Base-by-base conservation (phyloP, 1,140 invertebrate species). In the Cotesia vestalis region DNA sequence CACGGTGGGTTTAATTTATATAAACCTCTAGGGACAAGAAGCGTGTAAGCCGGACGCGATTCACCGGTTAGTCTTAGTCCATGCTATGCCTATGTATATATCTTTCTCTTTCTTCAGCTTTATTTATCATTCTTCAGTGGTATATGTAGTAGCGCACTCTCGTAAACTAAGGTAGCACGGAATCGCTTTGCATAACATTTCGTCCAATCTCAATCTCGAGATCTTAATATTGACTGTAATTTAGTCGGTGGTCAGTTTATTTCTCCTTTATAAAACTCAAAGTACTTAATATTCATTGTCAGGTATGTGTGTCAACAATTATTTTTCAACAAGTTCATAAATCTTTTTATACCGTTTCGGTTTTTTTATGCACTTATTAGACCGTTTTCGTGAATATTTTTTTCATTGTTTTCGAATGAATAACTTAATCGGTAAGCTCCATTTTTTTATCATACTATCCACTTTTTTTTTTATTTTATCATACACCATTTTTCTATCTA, bases 101-200 rank as follows among this genome's bases (percentile, higher is more conserved):
- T 64, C 40, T 53, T 20, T 27, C n/a, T 52, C 55, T 51, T 51
- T 34, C 40, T 46, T 36, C 27, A 14, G 35, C 55, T 51, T 51
- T 34, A 6, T 46, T 36, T 38, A 14, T 61, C 9, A 52, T 62
- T 70, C 69, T 61, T 38, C 40, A 35, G 46, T 46, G 59, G 46
- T 27, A 27, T 27, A 27, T 27, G 27, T 27, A 3, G 57, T 14
- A 36, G 66, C 38, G 63, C 60, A 63, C 55, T 60, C 75, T 20
- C 59, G 55, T 46, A 46, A 46, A 46, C 40, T 46, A 46, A 46
- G 6, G 11, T 46, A 46, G 40, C 40, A 46, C 63, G 60, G 75
- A 76, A 76, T 76, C 72, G 75, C 72, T 76, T 76, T 76, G 75
- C 75, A 76, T 76, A 73, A 60, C 69, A 76, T 76, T 76, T 76